Conservation (phyloP, 1,140 invertebrate species). For the Brachionus angularis region DNA sequence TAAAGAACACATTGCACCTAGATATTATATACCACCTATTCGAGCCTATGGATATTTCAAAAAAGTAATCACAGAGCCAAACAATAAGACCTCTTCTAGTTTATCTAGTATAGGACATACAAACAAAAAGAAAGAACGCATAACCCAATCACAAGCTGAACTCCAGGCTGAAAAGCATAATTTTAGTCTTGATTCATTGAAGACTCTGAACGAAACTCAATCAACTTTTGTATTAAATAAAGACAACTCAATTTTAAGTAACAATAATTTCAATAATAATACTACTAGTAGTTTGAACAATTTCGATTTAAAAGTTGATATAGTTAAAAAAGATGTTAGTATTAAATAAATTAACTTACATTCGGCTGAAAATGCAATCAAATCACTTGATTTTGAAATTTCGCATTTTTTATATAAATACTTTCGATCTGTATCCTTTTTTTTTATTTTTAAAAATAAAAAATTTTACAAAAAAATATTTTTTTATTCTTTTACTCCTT, state of each 20-base stretch:
- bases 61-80: slow-evolving; percentile 10
- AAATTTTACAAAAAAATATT: background rate
- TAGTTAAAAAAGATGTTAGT: slow-evolving; percentile 27
- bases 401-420: slow-evolving; percentile 21
- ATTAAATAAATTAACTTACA: slow-evolving; percentile 27
- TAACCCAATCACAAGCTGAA: background rate
- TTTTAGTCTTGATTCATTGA: slow-evolving; percentile 34
- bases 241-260: slow-evolving; percentile 14
- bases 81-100: no score
- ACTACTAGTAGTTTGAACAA: slow-evolving; percentile 6
- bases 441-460: no score
- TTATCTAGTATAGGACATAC: no score
- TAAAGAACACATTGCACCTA: slow-evolving; percentile 29
- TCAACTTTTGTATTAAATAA: slow-evolving; percentile 19
- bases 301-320: slow-evolving; percentile 33
- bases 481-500: no score
- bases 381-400: slow-evolving; percentile 17
- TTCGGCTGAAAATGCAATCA: slow-evolving; percentile 15
- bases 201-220: slow-evolving; percentile 30
- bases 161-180: background rate
- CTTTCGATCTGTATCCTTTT: slow-evolving; percentile 31
- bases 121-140: background rate
- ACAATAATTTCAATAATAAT: background rate
- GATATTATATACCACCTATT: slow-evolving; percentile 21
- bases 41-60: slow-evolving; percentile 33